Evolutionary conservation across 2,113 vertebrate genomes (phyloP), one percentile per base, ranked within the genome.

Genomic region (Limanda limanda): DNA sequence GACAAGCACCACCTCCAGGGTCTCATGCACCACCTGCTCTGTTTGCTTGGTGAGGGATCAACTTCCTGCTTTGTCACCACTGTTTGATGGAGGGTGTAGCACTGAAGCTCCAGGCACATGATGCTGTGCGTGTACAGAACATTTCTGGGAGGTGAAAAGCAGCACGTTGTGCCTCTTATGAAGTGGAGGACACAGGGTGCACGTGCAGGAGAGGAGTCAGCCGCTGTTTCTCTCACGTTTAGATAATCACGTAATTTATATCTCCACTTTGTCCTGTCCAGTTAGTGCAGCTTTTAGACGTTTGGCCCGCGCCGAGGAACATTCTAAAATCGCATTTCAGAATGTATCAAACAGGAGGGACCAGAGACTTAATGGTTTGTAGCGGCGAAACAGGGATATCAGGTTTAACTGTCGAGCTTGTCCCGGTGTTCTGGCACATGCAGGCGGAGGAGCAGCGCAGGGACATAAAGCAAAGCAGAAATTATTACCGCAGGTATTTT

Each of bases 401-500:
- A 24, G 35, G 24, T 40, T 31, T 31, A 81, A 65, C 71, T 60
- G 62, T 68, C 12, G 14, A 47, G 48, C 31, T 55, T 72, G 70
- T 78, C 40, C 11, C 17, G 21, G 13, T 21, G 52, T 76, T 52
- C 63, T 55, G 56, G 68, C 58, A 68, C 11, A 25, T 24, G 55
- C 11, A 35, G 31, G 48, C 14, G 61, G 12, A 64, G 11, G 67
- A 56, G 57, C 23, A 85, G 58, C 0, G 1, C 14, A 62, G 69
- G 17, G 37, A 78, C 56, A 76, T 62, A 74, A 79, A 56, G 68
- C 27, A 61, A 61, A 67, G 74, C 58, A 51, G 59, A 61, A 79
- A 77, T 68, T 20, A 67, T 74, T 74, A 80, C 67, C 37, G 35
- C 65, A 82, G 71, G 45, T 74, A 55, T 75, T 79, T 31, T 31